A percentile compares a stretch with the other conserved stretches of the same genome.
Conservation (phyloP, 2,113 vertebrate genomes). For the Anguilla rostrata region DNA sequence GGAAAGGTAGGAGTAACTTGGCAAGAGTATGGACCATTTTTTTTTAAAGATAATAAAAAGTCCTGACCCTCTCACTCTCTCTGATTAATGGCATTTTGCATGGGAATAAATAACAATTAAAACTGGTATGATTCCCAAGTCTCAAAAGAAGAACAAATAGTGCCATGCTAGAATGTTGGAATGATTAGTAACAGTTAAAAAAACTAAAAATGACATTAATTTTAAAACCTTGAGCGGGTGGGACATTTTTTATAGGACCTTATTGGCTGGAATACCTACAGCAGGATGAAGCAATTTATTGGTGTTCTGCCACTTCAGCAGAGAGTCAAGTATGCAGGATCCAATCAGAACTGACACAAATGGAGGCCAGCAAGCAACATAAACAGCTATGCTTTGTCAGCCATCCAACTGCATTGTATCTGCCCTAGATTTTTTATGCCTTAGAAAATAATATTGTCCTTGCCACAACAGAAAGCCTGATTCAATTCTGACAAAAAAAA, state of each 20-base stretch:
- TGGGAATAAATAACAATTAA: neutral
- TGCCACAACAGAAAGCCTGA: neutral
- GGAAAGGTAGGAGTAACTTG: conserved; percentile 50
- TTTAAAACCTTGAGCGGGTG: neutral
- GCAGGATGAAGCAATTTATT: neutral
- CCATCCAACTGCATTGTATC: neutral
- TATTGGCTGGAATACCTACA: neutral
- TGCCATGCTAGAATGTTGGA: neutral
- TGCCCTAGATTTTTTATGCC: neutral
- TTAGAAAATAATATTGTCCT: neutral
- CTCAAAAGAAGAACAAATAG: neutral
- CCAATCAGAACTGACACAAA: neutral
- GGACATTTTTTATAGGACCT: neutral
- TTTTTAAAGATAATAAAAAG: conserved; percentile 7
- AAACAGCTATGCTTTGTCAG: conserved; percentile 2
- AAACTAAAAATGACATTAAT: neutral
- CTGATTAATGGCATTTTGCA: conserved; percentile 6
- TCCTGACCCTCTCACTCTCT: neutral
- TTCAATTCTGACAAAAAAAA: neutral
- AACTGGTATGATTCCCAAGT: neutral
- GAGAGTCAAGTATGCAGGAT: neutral
- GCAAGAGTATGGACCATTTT: conserved; percentile 34
- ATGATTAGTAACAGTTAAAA: neutral
- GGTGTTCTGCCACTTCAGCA: neutral
- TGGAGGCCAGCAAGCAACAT: conserved; percentile 11